Base-by-base conservation (phyloP, 1,140 invertebrate species). In the Heliconius hermathena region DNA sequence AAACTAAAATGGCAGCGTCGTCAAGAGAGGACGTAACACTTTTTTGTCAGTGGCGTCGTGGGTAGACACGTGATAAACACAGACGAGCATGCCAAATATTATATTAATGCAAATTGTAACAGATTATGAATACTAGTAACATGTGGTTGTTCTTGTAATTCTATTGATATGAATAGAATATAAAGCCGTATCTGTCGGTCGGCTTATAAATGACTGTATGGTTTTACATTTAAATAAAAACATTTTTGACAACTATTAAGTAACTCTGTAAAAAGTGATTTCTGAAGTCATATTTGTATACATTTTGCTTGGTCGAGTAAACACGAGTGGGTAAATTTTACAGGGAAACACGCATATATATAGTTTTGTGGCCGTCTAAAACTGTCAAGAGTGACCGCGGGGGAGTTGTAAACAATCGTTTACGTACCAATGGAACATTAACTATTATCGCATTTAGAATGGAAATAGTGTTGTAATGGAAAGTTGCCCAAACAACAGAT, bases 391-490 rank as follows among this genome's bases (percentile, higher is more conserved):
- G 36, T 76, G 74, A 71, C 74, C 74, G 74, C 74, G 36, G 74
- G 54, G 54, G 74, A 74, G 74, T 78, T 78, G 73, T 76, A 77
- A 79, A 79, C 81, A 77, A 79, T 74, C 72, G 71, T 81, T 78
- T 75, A 76, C 60, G 41, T 76, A 49, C 22, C 41, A 22, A 71
- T 41, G 60, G 38, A 76, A 76, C 74, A 70, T 76, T 70, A 76
- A 71, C 74, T 26, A 76, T 46, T 75, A 75, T 75, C 52, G 74
- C 60, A 41, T 76, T 76, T 66, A 76, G 60, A 74, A 74, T 74
- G 52, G 36, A 29, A 36, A 74, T 33, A 74, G 18, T 57, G 52
- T 74, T 57, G 29, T 36, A 76, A 76, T 80, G 78, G 74, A 80
- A 80, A 8, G 46, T 72, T 80, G 73, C 78, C 78, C 66, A 80